Percentiles rank a stretch among this genome's conserved stretches.
Conservation (phyloP, 2,113 vertebrate genomes). For the Penelope pileata region DNA sequence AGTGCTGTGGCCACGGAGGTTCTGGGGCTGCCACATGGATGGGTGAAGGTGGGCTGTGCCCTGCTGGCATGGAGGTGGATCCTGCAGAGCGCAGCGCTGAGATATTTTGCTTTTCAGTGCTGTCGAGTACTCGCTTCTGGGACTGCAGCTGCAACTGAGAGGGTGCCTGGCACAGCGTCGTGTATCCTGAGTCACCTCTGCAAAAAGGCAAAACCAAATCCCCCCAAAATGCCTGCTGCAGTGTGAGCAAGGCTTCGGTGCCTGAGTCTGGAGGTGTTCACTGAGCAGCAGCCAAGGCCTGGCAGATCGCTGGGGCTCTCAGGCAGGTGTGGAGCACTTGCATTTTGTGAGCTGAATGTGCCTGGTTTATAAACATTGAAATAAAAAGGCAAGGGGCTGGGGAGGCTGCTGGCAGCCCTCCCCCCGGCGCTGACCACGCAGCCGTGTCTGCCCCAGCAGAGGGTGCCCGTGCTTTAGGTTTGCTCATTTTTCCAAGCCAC, state of each 20-base stretch:
- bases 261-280: neutral
- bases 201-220: neutral
- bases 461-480: conserved; percentile 55
- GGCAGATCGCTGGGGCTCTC: neutral
- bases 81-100: neutral
- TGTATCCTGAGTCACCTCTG: rapidly evolving
- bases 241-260: rapidly evolving
- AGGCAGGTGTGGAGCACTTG: neutral
- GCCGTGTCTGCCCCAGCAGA: conserved; percentile 28
- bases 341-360: neutral
- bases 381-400: neutral
- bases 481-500: neutral
- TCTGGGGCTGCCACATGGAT: neutral
- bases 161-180: rapidly evolving
- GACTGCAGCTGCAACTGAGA: neutral
- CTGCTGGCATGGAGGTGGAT: neutral
- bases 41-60: neutral
- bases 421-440: neutral
- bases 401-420: neutral
- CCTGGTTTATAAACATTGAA: neutral
- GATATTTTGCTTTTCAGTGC: neutral
- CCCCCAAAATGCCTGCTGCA: rapidly evolving
- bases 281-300: rapidly evolving
- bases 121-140: rapidly evolving
- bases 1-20: neutral